Evolutionary conservation across 2,113 vertebrate genomes (phyloP).

Genomic region (Lamprotornis superbus): DNA sequence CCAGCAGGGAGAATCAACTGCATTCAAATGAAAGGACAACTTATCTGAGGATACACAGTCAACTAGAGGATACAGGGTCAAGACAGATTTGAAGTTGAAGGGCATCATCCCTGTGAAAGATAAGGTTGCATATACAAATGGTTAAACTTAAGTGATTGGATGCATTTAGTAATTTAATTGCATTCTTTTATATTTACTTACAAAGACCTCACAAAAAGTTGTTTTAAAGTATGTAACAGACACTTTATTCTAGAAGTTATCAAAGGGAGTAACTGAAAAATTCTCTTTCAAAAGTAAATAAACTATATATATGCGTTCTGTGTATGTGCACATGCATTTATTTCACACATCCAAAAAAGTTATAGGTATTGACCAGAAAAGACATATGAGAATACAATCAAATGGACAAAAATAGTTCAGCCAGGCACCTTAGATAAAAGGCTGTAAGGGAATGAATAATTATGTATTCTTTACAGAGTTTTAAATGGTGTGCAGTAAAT

Average conservation of each 20-base stretch:
- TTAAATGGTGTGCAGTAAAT: constrained; percentile 44
- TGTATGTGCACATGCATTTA: background rate
- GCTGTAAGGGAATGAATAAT: constrained; percentile 22
- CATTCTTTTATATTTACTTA: background rate
- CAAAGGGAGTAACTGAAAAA: background rate
- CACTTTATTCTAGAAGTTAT: background rate
- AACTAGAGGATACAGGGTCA: background rate
- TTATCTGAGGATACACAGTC: background rate
- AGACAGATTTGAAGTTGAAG: background rate
- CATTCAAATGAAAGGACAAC: background rate
- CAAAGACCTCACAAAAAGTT: background rate
- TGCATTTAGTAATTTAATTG: background rate
- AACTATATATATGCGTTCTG: background rate
- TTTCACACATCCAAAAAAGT: background rate
- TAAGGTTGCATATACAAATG: background rate
- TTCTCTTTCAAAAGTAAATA: background rate
- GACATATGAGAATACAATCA: background rate
- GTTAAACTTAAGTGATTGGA: background rate
- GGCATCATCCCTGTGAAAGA: background rate
- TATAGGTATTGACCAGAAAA: background rate
- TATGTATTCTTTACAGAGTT: constrained; percentile 28
- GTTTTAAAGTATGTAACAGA: background rate
- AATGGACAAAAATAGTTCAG: constrained; percentile 39
- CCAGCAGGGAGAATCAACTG: background rate
- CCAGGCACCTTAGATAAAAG: background rate